Percentiles rank a stretch among this genome's conserved stretches.
Conservation (phyloP, 2,888 invertebrate genomes). For the Rutpela maculata region DNA sequence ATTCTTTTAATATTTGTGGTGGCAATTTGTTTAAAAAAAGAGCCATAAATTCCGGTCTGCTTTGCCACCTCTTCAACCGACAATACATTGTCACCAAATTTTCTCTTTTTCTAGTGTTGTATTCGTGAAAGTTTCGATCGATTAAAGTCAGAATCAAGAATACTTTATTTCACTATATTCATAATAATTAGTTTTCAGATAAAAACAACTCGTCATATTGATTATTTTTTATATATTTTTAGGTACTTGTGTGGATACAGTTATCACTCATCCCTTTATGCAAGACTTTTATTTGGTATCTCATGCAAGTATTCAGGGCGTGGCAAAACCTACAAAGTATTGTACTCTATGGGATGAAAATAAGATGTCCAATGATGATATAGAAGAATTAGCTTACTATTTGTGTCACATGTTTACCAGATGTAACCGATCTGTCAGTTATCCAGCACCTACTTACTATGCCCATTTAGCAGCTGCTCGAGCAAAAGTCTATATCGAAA, state of each 20-base stretch:
- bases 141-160: too few relatives aligned
- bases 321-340: conserved; percentile 91
- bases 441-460: conserved; percentile 92
- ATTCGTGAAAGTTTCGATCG: too few relatives aligned
- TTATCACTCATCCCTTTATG: conserved; percentile 90
- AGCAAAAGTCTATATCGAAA: conserved; percentile 75
- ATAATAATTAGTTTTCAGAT: too few relatives aligned
- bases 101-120: too few relatives aligned
- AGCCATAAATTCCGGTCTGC: too few relatives aligned
- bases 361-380: conserved; percentile 81
- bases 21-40: too few relatives aligned
- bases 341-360: conserved; percentile 89
- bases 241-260: conserved; percentile 81
- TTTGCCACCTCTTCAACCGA: too few relatives aligned
- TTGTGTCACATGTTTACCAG: conserved; percentile 91
- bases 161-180: too few relatives aligned
- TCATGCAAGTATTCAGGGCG: conserved; percentile 85
- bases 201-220: too few relatives aligned
- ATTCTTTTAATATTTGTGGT: too few relatives aligned
- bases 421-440: conserved; percentile 89
- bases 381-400: conserved; percentile 88
- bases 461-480: conserved; percentile 90
- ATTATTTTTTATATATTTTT: conserved; percentile 20
- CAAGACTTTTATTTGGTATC: conserved; percentile 90
- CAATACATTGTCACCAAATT: too few relatives aligned